Evolutionary conservation across 2,113 vertebrate species (phyloP).

Genomic region (Chauna torquata): DNA sequence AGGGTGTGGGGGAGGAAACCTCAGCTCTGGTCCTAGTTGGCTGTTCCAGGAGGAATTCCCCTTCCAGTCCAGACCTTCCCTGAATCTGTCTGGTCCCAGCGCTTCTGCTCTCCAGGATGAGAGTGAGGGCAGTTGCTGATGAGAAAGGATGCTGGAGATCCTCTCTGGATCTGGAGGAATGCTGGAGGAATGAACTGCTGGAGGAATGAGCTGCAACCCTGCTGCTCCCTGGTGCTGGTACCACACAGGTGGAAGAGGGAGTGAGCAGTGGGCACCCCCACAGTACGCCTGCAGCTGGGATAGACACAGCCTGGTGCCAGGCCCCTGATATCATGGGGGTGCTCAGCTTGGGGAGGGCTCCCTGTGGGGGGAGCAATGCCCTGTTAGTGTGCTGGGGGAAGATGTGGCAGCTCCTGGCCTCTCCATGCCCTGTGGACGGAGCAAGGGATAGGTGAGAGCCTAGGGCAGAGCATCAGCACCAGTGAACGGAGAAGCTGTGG

Average conservation of each 20-base stretch:
- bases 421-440: background rate
- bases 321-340: background rate
- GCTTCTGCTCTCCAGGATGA: background rate
- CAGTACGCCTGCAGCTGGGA: too few relatives aligned
- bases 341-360: background rate
- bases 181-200: background rate
- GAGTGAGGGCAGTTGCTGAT: background rate
- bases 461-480: background rate
- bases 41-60: background rate
- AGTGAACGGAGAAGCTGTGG: background rate
- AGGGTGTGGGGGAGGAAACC: background rate
- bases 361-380: background rate
- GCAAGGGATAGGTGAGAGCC: background rate
- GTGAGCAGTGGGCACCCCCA: background rate
- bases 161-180: too few relatives aligned
- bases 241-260: background rate
- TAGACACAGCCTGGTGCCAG: background rate
- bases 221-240: background rate
- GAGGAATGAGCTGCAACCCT: background rate
- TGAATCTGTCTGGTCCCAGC: background rate
- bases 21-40: background rate
- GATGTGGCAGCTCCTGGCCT: background rate
- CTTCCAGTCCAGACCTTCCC: background rate
- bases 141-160: background rate
- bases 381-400: background rate